Percentiles rank a stretch among this genome's conserved stretches.
phyloP scores from a whole-genome alignment of 2,797 vertebrate species.

The Rhincodon typus region DNA sequence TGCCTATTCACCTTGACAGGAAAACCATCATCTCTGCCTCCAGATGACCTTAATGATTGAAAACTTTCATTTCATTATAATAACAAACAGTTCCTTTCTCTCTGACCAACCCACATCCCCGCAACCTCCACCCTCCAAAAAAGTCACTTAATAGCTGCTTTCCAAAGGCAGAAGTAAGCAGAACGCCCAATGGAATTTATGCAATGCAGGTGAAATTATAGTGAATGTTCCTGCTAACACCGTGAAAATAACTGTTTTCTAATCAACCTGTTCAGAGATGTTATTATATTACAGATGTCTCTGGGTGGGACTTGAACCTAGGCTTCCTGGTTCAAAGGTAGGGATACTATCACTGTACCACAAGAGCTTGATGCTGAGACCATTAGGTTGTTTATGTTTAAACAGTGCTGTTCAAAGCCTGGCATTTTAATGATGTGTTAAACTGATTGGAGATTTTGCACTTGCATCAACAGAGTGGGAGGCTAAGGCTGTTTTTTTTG shows the following conservation, averaged over 20 bases:
- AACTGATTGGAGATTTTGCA: background rate
- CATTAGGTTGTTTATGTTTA: background rate
- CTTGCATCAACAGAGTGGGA: background rate
- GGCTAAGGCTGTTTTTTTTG: background rate
- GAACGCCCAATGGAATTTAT: background rate
- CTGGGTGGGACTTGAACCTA: no score
- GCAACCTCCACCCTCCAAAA: background rate
- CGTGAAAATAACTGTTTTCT: no score
- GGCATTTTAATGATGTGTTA: background rate
- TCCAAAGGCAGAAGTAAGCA: background rate
- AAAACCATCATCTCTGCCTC: background rate
- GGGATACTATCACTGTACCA: no score
- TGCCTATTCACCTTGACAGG: background rate
- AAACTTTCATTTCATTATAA: background rate
- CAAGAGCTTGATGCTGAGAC: background rate
- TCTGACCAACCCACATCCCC: no score
- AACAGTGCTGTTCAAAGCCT: background rate
- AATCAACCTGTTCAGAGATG: no score
- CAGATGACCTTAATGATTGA: background rate
- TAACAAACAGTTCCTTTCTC: background rate
- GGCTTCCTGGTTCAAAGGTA: no score
- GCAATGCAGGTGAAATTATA: background rate
- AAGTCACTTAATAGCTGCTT: background rate
- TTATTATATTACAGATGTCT: no score
- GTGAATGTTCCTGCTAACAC: background rate